These are phyloP conservation scores for Drosophila dives DNA, from an alignment of 2,888 invertebrate genomes.

Conservation along the genomic window DNA sequence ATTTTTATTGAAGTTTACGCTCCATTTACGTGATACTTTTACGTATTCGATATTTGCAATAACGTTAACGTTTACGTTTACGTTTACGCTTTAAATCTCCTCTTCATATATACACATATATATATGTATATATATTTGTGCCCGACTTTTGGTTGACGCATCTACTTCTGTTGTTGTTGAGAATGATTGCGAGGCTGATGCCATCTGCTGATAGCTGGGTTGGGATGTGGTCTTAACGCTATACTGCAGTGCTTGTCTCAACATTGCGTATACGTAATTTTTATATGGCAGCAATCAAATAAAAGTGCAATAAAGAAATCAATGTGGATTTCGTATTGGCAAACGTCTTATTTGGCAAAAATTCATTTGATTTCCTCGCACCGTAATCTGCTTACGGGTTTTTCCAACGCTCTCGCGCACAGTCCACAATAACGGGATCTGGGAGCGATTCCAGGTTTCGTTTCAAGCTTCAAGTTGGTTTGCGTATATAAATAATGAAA, in stretches of 20 bases:
- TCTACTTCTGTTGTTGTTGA: slow-evolving; percentile 34
- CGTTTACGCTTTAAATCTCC: slow-evolving; percentile 24
- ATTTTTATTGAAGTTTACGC: slow-evolving; percentile 82
- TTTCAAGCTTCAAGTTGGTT: slow-evolving; percentile 43
- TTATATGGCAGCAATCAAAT: slow-evolving; percentile 76
- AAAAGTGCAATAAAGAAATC: slow-evolving; percentile 81
- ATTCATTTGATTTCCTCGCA: slow-evolving; percentile 65
- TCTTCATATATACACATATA: not conserved
- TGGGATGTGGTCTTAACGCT: slow-evolving; percentile 66
- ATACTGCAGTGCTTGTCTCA: slow-evolving; percentile 59
- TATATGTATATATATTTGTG: slow-evolving; percentile 35
- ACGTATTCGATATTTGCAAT: slow-evolving; percentile 75
- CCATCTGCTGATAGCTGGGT: slow-evolving; percentile 61
- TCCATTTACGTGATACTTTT: slow-evolving; percentile 81
- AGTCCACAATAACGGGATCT: slow-evolving; percentile 11
- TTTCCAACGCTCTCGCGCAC: slow-evolving; percentile 17
- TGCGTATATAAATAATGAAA: slow-evolving; percentile 68
- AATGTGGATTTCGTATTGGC: slow-evolving; percentile 65
- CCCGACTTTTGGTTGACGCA: slow-evolving; percentile 54
- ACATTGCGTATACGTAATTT: slow-evolving; percentile 78
- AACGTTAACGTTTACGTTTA: slow-evolving; percentile 27
- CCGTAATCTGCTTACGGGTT: slow-evolving; percentile 71
- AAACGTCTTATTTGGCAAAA: slow-evolving; percentile 8
- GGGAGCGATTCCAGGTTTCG: slow-evolving; percentile 12
- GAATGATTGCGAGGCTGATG: slow-evolving; percentile 49